Evolutionary conservation across 2,113 vertebrate genomes (phyloP).

Genomic region (Mustela lutreola): DNA sequence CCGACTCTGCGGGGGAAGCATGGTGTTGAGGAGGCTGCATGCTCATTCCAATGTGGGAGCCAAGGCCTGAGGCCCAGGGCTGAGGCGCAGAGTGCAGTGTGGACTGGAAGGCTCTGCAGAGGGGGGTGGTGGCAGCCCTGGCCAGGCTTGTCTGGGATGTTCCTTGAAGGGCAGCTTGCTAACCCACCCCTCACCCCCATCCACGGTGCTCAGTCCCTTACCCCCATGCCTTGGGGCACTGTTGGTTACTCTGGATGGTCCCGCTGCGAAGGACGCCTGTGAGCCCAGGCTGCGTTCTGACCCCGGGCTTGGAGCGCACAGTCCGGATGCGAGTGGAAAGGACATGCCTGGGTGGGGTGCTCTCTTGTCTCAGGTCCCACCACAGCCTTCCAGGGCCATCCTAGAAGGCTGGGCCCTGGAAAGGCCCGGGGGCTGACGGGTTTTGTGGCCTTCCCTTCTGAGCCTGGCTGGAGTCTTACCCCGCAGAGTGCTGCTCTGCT

Average conservation of each 20-base stretch:
- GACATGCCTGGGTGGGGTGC: rapidly evolving
- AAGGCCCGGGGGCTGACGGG: rapidly evolving
- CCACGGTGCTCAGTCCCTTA: background rate
- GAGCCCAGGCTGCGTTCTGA: background rate
- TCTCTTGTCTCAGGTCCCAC: rapidly evolving
- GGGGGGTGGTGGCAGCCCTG: rapidly evolving
- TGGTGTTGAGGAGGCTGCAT: rapidly evolving
- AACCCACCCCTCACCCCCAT: rapidly evolving
- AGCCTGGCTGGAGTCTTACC: background rate
- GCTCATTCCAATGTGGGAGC: rapidly evolving
- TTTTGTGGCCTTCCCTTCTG: no score
- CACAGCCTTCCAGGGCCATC: rapidly evolving
- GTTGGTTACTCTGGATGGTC: background rate
- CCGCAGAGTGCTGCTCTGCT: no score
- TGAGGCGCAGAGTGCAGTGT: rapidly evolving
- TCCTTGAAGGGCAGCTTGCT: rapidly evolving
- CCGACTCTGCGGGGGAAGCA: rapidly evolving
- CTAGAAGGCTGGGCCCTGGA: no score
- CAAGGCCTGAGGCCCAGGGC: background rate
- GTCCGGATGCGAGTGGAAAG: background rate
- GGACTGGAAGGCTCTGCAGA: background rate
- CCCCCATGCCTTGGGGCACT: background rate
- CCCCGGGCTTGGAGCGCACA: background rate
- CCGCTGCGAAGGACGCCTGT: background rate
- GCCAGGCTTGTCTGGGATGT: background rate